Conservation (phyloP, 2,888 invertebrate genomes). For the Andricus quercusramuli region DNA sequence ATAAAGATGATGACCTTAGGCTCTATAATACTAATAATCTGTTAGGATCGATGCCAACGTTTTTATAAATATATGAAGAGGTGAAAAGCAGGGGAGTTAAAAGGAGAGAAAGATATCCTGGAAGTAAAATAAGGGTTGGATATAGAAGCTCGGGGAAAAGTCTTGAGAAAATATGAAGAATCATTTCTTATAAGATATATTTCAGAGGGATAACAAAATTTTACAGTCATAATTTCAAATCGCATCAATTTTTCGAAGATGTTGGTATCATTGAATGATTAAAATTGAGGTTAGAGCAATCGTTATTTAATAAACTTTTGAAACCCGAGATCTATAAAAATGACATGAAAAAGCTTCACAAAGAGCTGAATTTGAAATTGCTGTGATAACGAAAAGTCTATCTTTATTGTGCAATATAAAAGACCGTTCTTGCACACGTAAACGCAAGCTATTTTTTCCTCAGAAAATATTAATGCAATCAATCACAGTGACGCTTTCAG, state of each 20-base stretch:
- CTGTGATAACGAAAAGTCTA: neutral
- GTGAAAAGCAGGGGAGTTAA: neutral
- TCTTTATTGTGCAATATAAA: conserved; percentile 26
- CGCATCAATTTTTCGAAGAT: too few species aligned
- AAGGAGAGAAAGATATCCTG: neutral
- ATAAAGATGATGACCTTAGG: conserved; percentile 69
- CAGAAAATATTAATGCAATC: conserved; percentile 31
- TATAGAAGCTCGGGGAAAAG: neutral
- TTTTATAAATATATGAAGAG: neutral
- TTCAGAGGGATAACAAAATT: too few species aligned
- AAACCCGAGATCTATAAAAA: too few species aligned
- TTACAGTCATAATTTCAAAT: too few species aligned
- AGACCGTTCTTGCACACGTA: neutral
- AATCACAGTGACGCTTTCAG: neutral
- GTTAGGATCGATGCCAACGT: conserved; percentile 61
- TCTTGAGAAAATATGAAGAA: neutral
- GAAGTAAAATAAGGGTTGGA: neutral
- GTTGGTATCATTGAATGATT: too few species aligned
- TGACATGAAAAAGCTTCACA: too few species aligned
- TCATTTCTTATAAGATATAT: neutral
- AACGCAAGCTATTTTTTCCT: conserved; percentile 19
- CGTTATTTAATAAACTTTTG: too few species aligned
- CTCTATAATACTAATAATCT: conserved; percentile 69
- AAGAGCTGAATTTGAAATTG: neutral
- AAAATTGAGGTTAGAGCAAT: too few species aligned